Evolutionary conservation across 2,797 vertebrate genomes (phyloP).

Genomic region (Diglossa cyanea): DNA sequence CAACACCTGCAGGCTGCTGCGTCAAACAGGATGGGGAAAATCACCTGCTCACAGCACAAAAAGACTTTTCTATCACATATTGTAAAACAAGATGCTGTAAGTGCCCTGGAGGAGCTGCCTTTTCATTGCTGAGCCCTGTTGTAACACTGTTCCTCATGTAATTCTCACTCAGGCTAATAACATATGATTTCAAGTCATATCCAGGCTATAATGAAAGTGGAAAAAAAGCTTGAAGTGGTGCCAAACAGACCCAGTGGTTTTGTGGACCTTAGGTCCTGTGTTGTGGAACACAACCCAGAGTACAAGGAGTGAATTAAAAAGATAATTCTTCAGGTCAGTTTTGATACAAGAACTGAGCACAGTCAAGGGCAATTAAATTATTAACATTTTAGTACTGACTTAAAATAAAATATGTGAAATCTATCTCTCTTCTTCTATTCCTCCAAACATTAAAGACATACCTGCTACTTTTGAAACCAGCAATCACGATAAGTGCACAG

Average conservation of each 20-base stretch:
- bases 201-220: background rate
- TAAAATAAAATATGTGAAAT: background rate
- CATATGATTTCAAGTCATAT: background rate
- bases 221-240: background rate
- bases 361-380: background rate
- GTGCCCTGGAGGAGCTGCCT: background rate
- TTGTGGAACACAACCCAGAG: background rate
- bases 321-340: background rate
- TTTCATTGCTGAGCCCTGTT: background rate
- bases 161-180: conserved; percentile 24
- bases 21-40: background rate
- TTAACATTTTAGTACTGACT: background rate
- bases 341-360: background rate
- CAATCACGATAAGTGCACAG: background rate
- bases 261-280: background rate
- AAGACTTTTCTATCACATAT: background rate
- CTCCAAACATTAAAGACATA: background rate
- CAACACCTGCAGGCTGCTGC: background rate
- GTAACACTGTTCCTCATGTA: background rate
- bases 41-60: background rate
- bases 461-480: background rate
- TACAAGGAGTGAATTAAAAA: background rate
- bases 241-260: background rate
- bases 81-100: background rate
- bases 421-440: background rate